Percentiles rank a stretch among this genome's conserved stretches.
These are phyloP conservation scores for Catocala sponsa DNA, from an alignment of 2,888 invertebrate species.

Conservation along the genomic window DNA sequence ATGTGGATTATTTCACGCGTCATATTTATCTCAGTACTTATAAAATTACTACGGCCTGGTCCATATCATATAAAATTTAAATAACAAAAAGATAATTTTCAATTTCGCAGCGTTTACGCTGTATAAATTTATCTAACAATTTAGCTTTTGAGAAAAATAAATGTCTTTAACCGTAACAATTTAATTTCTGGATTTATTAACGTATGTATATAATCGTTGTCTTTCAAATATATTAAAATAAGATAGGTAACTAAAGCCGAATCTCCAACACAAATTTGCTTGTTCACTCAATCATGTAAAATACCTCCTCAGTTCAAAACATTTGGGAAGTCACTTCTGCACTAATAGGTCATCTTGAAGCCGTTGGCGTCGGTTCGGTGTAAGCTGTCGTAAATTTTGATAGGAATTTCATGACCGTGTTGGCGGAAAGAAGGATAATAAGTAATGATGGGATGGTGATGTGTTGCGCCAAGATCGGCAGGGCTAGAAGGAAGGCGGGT, in stretches of 20 bases:
- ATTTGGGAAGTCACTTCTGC: constrained; percentile 43
- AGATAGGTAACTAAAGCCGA: constrained; percentile 48
- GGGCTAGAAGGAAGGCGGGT: constrained; percentile 52
- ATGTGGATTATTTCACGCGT: constrained; percentile 38
- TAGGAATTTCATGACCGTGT: constrained; percentile 41
- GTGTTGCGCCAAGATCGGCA: constrained; percentile 58
- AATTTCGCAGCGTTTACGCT: constrained; percentile 42
- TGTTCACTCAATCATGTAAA: constrained; percentile 43
- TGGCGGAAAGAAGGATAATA: constrained; percentile 46
- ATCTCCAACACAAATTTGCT: constrained; percentile 47
- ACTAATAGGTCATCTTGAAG: constrained; percentile 76
- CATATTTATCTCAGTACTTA: constrained; percentile 34
- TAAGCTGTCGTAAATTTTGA: constrained; percentile 34
- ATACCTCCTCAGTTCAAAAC: constrained; percentile 50
- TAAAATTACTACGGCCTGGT: constrained; percentile 31
- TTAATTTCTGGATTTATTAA: constrained; percentile 48
- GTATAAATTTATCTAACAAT: constrained; percentile 43
- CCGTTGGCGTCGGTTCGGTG: constrained; percentile 31
- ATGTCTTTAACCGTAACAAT: constrained; percentile 22
- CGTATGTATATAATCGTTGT: constrained; percentile 63
- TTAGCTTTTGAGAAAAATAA: too few relatives aligned
- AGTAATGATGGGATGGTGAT: constrained; percentile 55
- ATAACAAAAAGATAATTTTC: constrained; percentile 39
- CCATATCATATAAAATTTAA: constrained; percentile 29
- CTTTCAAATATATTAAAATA: constrained; percentile 59